A percentile compares a stretch with the other conserved stretches of the same genome.
phyloP scores from a whole-genome alignment of 1,140 invertebrate species.

The Lordiphosa clarofinis region DNA sequence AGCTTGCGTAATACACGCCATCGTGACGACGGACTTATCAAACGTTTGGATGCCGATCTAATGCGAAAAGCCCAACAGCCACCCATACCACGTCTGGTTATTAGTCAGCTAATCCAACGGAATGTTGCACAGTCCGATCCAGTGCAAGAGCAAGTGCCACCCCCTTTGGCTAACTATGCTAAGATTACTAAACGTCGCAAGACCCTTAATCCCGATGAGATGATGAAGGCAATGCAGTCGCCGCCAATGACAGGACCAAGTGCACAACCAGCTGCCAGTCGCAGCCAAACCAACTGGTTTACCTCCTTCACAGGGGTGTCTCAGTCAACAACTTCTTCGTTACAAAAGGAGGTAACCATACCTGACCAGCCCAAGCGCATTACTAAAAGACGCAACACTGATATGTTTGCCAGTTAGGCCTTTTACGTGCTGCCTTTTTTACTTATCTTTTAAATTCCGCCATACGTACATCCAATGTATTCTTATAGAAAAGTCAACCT shows the following conservation, averaged over 20 bases:
- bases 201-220: conserved; percentile 20
- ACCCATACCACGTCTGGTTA: conserved; percentile 29
- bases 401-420: conserved; percentile 4
- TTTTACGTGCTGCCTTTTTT: neutral
- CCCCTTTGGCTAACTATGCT: neutral
- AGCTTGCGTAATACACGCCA: conserved; percentile 38
- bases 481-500: too few relatives aligned
- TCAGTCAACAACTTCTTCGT: neutral
- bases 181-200: conserved; percentile 25
- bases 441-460: too few relatives aligned
- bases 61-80: conserved; percentile 17
- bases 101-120: conserved; percentile 1
- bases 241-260: neutral
- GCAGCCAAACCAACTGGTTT: neutral
- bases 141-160: neutral
- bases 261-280: neutral
- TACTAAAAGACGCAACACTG: conserved; percentile 30
- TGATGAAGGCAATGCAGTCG: neutral
- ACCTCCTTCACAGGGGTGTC: neutral
- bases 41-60: conserved; percentile 25
- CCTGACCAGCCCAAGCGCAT: neutral
- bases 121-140: too few relatives aligned
- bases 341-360: neutral
- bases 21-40: conserved; percentile 1
- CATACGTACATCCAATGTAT: too few relatives aligned